Conservation (phyloP, 2,797 vertebrate species). For the Poecilia velifera region DNA sequence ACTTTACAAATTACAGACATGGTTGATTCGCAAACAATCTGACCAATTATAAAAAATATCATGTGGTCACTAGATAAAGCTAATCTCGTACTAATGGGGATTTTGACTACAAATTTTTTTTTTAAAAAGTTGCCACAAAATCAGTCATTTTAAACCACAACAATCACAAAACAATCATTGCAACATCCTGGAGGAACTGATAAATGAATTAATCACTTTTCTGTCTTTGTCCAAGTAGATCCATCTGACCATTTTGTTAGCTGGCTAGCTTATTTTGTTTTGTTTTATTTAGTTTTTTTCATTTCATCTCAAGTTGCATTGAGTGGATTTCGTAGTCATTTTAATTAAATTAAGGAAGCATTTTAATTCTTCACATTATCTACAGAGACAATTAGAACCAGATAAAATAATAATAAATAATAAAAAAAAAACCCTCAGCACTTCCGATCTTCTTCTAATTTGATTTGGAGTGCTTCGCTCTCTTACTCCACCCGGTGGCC, state of each 20-base stretch:
- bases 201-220: background rate
- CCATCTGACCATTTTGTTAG: background rate
- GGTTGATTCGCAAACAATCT: too few relatives aligned
- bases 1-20: too few relatives aligned
- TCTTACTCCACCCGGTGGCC: slow-evolving; percentile 19
- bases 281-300: too few relatives aligned
- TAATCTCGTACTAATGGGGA: too few relatives aligned
- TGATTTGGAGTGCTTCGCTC: slow-evolving; percentile 5
- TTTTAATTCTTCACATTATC: background rate
- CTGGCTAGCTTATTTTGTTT: background rate
- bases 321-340: background rate
- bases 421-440: background rate
- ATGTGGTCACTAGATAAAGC: too few relatives aligned
- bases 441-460: slow-evolving; percentile 1
- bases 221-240: background rate
- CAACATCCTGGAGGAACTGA: background rate
- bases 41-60: too few relatives aligned
- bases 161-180: too few relatives aligned
- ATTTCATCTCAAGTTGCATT: background rate
- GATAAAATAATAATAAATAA: background rate
- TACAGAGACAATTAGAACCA: background rate
- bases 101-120: too few relatives aligned
- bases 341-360: too few relatives aligned
- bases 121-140: too few relatives aligned
- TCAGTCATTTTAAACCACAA: too few relatives aligned